Evolutionary conservation across 2,888 invertebrate species (phyloP).

Genomic region (Sphaerophoria taeniata): DNA sequence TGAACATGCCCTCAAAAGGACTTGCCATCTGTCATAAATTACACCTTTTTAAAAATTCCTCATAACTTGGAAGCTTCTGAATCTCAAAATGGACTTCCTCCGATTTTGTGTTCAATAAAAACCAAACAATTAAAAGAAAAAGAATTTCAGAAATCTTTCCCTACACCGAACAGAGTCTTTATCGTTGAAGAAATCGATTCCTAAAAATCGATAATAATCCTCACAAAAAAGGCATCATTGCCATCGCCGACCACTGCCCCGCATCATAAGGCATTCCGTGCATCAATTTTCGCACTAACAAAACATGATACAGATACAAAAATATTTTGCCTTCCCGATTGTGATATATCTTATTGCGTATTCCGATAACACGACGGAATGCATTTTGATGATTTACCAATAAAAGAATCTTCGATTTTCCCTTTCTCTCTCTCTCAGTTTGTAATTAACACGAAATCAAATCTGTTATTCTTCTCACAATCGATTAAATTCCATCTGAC

Average conservation of each 20-base stretch:
- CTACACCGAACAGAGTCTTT: constrained; percentile 11
- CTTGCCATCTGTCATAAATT: no score
- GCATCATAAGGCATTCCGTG: neutral
- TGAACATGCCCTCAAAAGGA: no score
- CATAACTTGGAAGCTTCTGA: neutral
- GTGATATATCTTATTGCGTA: neutral
- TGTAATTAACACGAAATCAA: constrained; percentile 73
- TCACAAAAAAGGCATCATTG: constrained; percentile 22
- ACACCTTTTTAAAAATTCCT: no score
- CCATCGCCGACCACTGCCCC: neutral
- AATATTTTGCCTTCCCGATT: neutral
- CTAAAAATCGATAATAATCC: constrained; percentile 23
- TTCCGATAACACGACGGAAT: constrained; percentile 31
- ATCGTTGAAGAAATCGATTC: constrained; percentile 12
- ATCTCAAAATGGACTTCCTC: neutral
- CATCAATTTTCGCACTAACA: constrained; percentile 52
- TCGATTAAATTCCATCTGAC: constrained; percentile 68
- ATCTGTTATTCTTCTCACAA: constrained; percentile 70
- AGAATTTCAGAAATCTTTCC: neutral
- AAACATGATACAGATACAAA: constrained; percentile 27
- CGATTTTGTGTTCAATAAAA: neutral
- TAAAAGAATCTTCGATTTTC: constrained; percentile 46
- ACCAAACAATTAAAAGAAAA: neutral
- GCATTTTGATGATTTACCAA: constrained; percentile 48
- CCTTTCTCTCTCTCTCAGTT: constrained; percentile 32